Percentiles rank a stretch among this genome's conserved stretches.
phyloP scores from a whole-genome alignment of 2,797 vertebrate genomes.

The Halcyon chelicuti region DNA sequence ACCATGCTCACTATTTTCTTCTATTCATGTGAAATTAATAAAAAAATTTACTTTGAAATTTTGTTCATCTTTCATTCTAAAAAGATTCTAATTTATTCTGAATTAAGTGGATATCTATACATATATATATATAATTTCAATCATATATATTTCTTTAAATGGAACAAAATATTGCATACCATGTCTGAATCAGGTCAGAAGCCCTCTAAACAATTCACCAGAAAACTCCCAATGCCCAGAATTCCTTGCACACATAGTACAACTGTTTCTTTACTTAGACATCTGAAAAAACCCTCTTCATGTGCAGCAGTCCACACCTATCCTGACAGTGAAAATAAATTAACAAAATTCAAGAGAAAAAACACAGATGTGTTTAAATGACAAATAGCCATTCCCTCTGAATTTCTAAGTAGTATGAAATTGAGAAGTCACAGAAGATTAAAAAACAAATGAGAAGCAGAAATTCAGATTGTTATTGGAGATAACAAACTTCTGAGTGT shows the following conservation, averaged over 20 bases:
- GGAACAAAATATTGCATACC: neutral
- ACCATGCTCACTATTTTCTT: neutral
- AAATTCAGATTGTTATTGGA: neutral
- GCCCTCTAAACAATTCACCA: neutral
- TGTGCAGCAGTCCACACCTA: neutral
- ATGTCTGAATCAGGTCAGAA: neutral
- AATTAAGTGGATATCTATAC: neutral
- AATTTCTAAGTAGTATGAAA: conserved; percentile 33
- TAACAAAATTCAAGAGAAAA: neutral
- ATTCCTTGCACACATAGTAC: neutral
- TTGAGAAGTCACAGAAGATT: conserved; percentile 35
- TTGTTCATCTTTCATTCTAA: neutral
- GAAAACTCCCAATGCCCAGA: neutral
- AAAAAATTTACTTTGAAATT: neutral
- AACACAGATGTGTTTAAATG: neutral
- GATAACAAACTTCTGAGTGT: neutral
- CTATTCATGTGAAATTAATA: neutral
- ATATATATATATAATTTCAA: neutral
- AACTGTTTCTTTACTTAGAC: neutral
- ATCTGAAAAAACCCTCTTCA: neutral
- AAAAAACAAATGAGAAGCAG: conserved; percentile 19
- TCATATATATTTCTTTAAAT: neutral
- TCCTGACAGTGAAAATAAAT: conserved; percentile 19
- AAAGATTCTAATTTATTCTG: neutral
- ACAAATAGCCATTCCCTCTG: neutral